Base-by-base conservation (phyloP, 2,113 vertebrate genomes). In the Apeltes quadracus region DNA sequence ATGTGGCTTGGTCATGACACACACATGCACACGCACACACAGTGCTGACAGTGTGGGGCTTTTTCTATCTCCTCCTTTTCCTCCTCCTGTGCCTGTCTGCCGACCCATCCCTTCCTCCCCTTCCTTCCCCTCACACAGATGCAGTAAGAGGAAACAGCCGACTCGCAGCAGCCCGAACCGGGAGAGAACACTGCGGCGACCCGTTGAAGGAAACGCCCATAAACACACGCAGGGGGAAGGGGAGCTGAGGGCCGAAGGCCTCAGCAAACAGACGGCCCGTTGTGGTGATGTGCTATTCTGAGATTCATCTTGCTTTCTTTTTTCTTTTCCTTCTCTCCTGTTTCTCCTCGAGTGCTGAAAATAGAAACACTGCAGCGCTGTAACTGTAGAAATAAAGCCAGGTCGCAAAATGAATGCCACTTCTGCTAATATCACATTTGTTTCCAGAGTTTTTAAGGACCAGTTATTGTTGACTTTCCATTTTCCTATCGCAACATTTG, bases 31-130 rank as follows among this genome's bases (percentile, higher is more conserved):
- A 70, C 44, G 67, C 63, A 82, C 72, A 50, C 18, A 79, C 69
- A 63, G 16, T 71, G 75, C 75, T 87, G 87, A 88, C 79, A 72
- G 41, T 43, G 56, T 77, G 72, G 67, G 77, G 14, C 68, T 75
- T 84, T 86, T 85, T 41, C 73, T 64, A 2, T 77, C 77, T 65
- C 90, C 86, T 88, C 87, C 86, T 67, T 87, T 86, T 88, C 85
- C 90, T 85, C 74, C 84, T 53, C 32, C 68, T 36, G 50, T 34
- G 32, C 25, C 53, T 34, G 50, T 8, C 53, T 34, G 50, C 20
- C 20, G n/a, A 3, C 1, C 46, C 9, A 18, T 23, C 61, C 71
- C 22, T 22, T 7, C 67, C 38, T 48, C 11, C 23, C 43, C 51
- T 29, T 41, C 38, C 58, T 44, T 32, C 41, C 70, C 66, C 72